Conservation (phyloP, 2,113 vertebrate species). For the Pteropus alecto region DNA sequence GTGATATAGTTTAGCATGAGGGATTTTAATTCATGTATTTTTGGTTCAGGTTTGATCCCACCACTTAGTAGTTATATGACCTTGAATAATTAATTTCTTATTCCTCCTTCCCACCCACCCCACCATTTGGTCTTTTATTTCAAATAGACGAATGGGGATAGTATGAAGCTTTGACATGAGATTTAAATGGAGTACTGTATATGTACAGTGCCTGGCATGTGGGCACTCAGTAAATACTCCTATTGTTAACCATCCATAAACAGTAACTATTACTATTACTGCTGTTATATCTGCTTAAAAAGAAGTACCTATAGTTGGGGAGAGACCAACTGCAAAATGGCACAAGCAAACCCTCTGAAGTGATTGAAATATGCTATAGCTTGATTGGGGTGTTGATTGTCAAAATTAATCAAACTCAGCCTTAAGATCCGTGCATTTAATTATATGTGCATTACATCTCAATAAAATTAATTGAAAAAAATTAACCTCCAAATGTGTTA, state of each 20-base stretch:
- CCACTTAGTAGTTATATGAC: not conserved
- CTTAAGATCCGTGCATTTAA: constrained; percentile 10
- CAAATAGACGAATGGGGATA: not conserved
- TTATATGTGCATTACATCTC: not conserved
- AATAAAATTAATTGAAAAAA: constrained; percentile 22
- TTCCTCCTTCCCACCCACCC: not conserved
- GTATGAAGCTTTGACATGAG: not conserved
- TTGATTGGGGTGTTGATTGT: constrained; percentile 20
- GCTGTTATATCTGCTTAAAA: constrained; percentile 1
- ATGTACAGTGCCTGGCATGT: not conserved
- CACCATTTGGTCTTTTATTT: not conserved
- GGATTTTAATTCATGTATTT: constrained; percentile 40
- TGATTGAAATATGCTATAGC: constrained; percentile 2
- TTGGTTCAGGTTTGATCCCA: not conserved
- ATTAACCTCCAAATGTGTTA: not conserved
- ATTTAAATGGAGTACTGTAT: constrained; percentile 17
- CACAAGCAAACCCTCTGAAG: not conserved
- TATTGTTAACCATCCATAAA: not conserved
- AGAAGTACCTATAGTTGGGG: not conserved
- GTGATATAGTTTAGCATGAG: not conserved
- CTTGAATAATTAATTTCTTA: constrained; percentile 10
- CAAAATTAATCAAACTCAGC: not conserved
- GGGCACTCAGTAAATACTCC: not conserved
- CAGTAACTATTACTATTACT: not conserved
- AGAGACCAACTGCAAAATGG: not conserved